Conservation (phyloP, 1,140 invertebrate genomes). For the Carcinoscorpius rotundicauda region DNA sequence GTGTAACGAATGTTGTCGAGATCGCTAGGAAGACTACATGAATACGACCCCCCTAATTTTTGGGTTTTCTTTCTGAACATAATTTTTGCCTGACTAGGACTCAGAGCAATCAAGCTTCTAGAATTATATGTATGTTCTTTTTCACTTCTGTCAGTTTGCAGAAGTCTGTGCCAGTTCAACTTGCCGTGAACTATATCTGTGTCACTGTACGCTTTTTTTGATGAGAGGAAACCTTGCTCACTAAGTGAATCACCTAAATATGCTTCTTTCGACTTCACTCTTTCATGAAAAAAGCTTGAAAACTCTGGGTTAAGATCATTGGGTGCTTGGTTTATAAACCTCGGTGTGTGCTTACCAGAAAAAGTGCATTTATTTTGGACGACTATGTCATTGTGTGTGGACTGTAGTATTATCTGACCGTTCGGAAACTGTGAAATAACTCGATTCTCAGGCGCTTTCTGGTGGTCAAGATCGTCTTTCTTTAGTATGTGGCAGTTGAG, state of each 20-base stretch:
- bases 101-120: conserved; percentile 8
- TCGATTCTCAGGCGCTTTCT: conserved; percentile 7
- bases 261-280: too few species aligned
- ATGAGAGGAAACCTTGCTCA: too few species aligned
- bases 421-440: conserved; percentile 9
- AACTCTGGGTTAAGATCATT: too few species aligned
- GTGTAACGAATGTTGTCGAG: neutral
- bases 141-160: neutral
- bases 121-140: conserved; percentile 1
- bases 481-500: neutral
- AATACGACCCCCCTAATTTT: conserved; percentile 8
- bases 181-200: conserved; percentile 7
- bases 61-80: conserved; percentile 15
- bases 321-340: too few species aligned
- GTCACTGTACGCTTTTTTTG: conserved; percentile 14
- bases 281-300: too few species aligned
- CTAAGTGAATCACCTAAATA: too few species aligned
- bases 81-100: conserved; percentile 10
- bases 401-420: conserved; percentile 41
- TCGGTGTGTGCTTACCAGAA: conserved; percentile 41
- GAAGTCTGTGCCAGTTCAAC: conserved; percentile 7
- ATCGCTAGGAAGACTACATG: conserved; percentile 9
- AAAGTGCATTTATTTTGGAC: conserved; percentile 64
- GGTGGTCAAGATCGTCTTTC: neutral
- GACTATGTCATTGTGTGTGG: conserved; percentile 63